phyloP scores from a whole-genome alignment of 2,888 invertebrate species.

The Argyra leucocephala region DNA sequence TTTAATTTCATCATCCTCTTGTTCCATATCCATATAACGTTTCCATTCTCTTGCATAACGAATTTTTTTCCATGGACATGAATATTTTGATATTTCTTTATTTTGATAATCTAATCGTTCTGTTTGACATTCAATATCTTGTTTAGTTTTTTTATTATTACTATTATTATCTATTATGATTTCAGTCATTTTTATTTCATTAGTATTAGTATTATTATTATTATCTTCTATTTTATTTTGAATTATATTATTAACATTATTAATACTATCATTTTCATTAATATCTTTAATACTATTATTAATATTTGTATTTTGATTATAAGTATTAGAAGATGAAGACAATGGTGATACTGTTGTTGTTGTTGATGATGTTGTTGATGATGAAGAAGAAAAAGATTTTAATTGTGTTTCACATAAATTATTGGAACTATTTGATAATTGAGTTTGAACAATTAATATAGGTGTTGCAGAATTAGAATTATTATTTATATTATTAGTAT shows the following conservation, averaged over 20 bases:
- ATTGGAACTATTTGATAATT: neutral
- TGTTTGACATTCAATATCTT: neutral
- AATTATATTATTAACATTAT: slow-evolving; percentile 18
- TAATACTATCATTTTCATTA: slow-evolving; percentile 24
- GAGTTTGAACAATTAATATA: neutral
- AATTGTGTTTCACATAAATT: neutral
- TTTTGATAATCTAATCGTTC: slow-evolving; percentile 15
- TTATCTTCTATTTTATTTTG: slow-evolving; percentile 25
- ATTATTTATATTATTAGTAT: slow-evolving; percentile 9
- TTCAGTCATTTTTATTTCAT: slow-evolving; percentile 29
- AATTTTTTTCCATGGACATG: slow-evolving; percentile 44
- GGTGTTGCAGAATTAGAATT: neutral
- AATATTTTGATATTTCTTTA: slow-evolving; percentile 28
- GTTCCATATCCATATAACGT: slow-evolving; percentile 27
- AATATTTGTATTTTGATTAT: neutral
- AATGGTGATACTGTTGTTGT: neutral
- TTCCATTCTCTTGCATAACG: slow-evolving; percentile 42
- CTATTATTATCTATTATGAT: slow-evolving; percentile 26
- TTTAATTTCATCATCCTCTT: slow-evolving; percentile 27
- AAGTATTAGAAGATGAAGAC: neutral
- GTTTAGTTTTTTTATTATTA: slow-evolving; percentile 19
- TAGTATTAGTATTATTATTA: slow-evolving; percentile 20
- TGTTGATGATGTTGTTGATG: neutral
- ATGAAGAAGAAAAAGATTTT: neutral
- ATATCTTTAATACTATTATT: neutral